Evolutionary conservation across 2,888 invertebrate genomes (phyloP).

Genomic region (Ectemnius lituratus): DNA sequence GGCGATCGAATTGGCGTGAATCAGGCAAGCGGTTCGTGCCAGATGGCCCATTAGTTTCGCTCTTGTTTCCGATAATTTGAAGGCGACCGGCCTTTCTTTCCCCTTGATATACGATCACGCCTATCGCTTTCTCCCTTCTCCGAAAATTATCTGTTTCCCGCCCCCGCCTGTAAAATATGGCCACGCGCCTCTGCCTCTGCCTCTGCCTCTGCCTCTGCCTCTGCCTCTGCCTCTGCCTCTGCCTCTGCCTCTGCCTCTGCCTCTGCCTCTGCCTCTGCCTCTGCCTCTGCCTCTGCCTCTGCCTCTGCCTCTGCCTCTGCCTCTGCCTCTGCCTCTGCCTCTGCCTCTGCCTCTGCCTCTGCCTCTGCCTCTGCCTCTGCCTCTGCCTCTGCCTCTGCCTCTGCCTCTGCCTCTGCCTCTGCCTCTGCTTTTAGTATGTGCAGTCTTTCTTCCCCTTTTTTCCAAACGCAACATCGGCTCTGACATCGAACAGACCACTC

Average conservation of each 20-base stretch:
- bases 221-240: too few species aligned
- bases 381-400: too few species aligned
- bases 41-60: slow-evolving; percentile 73
- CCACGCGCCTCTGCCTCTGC: slow-evolving; percentile 53
- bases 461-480: neutral
- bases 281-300: too few species aligned
- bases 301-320: too few species aligned
- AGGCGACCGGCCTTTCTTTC: slow-evolving; percentile 66
- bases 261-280: too few species aligned
- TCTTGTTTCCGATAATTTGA: slow-evolving; percentile 76
- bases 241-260: too few species aligned
- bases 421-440: slow-evolving; percentile 18
- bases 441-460: neutral
- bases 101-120: slow-evolving; percentile 72
- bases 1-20: slow-evolving; percentile 66
- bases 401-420: too few species aligned
- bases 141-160: slow-evolving; percentile 75
- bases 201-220: too few species aligned
- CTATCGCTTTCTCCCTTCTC: slow-evolving; percentile 66
- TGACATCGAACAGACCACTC: too few species aligned
- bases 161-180: slow-evolving; percentile 72
- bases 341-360: too few species aligned
- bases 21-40: slow-evolving; percentile 68
- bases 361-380: too few species aligned
- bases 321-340: too few species aligned